Base-by-base conservation (phyloP, 2,888 invertebrate species). In the Melitaea athalia region DNA sequence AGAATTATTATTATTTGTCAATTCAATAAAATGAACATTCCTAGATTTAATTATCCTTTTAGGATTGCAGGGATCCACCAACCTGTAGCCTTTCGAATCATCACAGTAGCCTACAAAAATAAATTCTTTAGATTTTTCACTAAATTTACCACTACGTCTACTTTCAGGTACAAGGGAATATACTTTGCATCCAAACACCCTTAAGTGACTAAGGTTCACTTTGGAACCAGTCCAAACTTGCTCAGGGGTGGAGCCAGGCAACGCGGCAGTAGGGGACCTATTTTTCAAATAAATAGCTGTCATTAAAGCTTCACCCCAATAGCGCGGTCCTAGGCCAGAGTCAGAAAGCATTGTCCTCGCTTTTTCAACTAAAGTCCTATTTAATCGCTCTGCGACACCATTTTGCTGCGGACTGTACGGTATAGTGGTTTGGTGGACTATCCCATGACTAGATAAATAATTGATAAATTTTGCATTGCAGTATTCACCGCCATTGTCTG, bases 331-430 rank as follows among this genome's bases (percentile, higher is more conserved):
- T 5, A 68, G 49, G 12, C 64, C 61, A 8, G 71, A 52, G 10
- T 71, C 68, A 6, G 42, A 43, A 12, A 71, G 61, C 66, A 71
- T 63, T 14, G 50, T 59, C 6, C 68, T 47, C 0, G 67, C 70
- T 59, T 74, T 70, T 52, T 73, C 70, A 64, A 69, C 55, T 3
- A 70, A 67, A 42, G 70, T 74, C 0, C 74, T 49, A 45, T 72
- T 73, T 4, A 70, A 67, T 6, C 79, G 43, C 64, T 85, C 83
- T 14, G 80, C 75, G 8, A 77, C 67, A 1, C 79, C 83, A 74
- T 82, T 84, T 53, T 79, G 78, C 61, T 81, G 74, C 0, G 79
- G 80, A 7, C 73, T 75, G 49, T 81, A 75, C 0, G 80, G 74
- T 4, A 77, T 71, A 1, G n/a, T n/a, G n/a, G n/a, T n/a, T n/a